Evolutionary conservation across 2,113 vertebrate genomes (phyloP), one percentile per base, ranked within the genome.

Genomic region (Benitochromis conjunctus): DNA sequence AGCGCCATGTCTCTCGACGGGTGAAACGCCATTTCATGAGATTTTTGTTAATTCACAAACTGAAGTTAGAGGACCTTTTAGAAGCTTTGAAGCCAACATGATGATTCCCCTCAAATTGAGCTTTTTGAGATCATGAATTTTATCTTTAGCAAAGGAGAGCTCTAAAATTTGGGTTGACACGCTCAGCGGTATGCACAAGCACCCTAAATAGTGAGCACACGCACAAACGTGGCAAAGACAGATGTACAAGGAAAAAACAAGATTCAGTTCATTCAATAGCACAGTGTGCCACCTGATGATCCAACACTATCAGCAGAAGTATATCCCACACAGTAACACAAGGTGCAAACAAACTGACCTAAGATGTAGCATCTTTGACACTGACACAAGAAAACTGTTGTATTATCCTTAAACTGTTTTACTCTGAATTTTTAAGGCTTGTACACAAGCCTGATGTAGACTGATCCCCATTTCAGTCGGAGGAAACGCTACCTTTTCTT

Each of bases 11-110:
- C 81, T 89, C 86, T 84, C 55, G 36, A 74, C 4, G 48, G 81
- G 85, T 12, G 83, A 82, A 92, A 81, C 78, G 34, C 66, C 79
- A 85, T 91, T 88, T 86, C 80, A 87, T 34, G 53, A 86, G 79
- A 58, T 83, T 71, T 83, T 64, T 76, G 64, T 84, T 81, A 78
- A 86, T 88, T 76, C 34, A 71, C 10, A 7, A 82, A 58, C 18
- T 71, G 54, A 84, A 83, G 83, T n/a, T 51, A 84, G 80, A 86
- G 51, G 26, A 86, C 55, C 85, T 51, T 57, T 80, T 80, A 64
- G 66, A 69, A 66, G 41, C 87, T 91, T 83, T 89, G 87, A 90
- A 89, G 86, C 76, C 6, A 19, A 79, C 83, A 58, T 69, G 51
- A 81, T 60, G 81, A 88, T 80, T 83, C 84, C 56, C 64, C 80